Conservation (phyloP, 1,140 invertebrate genomes). For the Drosophila mojavensis region DNA sequence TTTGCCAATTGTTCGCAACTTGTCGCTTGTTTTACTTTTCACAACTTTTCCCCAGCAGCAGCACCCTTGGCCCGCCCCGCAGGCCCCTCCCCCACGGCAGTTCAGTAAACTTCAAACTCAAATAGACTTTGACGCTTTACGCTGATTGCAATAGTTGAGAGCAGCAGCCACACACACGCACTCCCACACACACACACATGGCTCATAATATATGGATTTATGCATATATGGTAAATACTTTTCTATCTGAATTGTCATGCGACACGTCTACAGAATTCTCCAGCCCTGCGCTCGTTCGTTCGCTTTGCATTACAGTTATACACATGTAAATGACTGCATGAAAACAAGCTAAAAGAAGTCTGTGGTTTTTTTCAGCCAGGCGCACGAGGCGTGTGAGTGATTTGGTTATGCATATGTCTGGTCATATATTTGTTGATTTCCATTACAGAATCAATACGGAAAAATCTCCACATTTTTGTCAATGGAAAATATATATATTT, state of each 20-base stretch:
- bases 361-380: neutral
- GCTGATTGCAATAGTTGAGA: conserved; percentile 75
- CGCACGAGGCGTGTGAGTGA: conserved; percentile 5
- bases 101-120: conserved; percentile 55
- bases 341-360: conserved; percentile 16
- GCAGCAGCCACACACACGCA: conserved; percentile 7
- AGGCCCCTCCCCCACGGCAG: neutral
- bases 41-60: conserved; percentile 61
- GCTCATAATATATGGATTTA: conserved; percentile 54
- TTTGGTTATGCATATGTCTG: neutral
- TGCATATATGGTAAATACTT: conserved; percentile 45
- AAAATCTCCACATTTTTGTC: neutral
- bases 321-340: conserved; percentile 21
- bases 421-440: neutral
- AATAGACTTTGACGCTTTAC: conserved; percentile 81
- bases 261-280: neutral
- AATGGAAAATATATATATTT: neutral
- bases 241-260: conserved; percentile 41
- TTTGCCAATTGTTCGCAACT: conserved; percentile 72
- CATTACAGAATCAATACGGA: neutral
- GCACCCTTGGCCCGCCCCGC: neutral
- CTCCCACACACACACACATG: conserved; percentile 4
- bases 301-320: conserved; percentile 11
- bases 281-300: neutral
- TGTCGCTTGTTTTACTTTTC: conserved; percentile 71